phyloP scores from a whole-genome alignment of 2,797 vertebrate species.

The Epinephelus coioides region DNA sequence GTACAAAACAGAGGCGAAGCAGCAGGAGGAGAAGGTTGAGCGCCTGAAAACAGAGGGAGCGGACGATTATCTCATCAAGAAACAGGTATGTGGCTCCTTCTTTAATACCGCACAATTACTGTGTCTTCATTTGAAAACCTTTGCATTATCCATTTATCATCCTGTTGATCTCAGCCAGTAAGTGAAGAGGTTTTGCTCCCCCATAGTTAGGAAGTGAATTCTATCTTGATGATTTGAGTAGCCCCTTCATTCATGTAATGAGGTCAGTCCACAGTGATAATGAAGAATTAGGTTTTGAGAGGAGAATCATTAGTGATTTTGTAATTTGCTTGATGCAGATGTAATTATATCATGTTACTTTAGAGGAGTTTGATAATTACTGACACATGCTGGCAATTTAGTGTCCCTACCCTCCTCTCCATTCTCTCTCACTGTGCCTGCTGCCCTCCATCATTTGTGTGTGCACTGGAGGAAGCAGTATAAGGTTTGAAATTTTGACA shows the following conservation, averaged over 20 bases:
- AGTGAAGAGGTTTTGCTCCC: constrained; percentile 8
- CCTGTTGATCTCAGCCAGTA: not conserved
- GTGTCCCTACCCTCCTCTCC: constrained; percentile 54
- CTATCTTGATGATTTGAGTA: constrained; percentile 46
- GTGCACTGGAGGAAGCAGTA: not conserved
- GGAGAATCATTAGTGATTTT: constrained; percentile 77
- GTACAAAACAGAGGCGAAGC: constrained; percentile 93
- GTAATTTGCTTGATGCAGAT: constrained; percentile 78
- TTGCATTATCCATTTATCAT: not conserved
- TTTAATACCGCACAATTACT: not conserved
- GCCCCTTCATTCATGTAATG: constrained; percentile 60
- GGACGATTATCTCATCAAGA: constrained; percentile 93
- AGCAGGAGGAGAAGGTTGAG: constrained; percentile 94
- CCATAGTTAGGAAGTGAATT: constrained; percentile 28
- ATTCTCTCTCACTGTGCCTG: constrained; percentile 25
- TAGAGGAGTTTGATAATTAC: constrained; percentile 80
- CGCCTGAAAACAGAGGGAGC: constrained; percentile 91
- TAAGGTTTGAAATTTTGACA: not conserved
- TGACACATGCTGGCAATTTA: constrained; percentile 80
- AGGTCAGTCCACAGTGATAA: constrained; percentile 68
- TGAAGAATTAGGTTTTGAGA: constrained; percentile 75
- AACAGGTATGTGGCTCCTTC: constrained; percentile 86
- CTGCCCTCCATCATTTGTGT: constrained; percentile 22
- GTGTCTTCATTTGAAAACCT: constrained; percentile 8
- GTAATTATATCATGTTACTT: constrained; percentile 82